Percentiles rank a stretch among this genome's conserved stretches.
Evolutionary conservation across 2,797 vertebrate genomes (phyloP).

Genomic region (Spizella passerina): DNA sequence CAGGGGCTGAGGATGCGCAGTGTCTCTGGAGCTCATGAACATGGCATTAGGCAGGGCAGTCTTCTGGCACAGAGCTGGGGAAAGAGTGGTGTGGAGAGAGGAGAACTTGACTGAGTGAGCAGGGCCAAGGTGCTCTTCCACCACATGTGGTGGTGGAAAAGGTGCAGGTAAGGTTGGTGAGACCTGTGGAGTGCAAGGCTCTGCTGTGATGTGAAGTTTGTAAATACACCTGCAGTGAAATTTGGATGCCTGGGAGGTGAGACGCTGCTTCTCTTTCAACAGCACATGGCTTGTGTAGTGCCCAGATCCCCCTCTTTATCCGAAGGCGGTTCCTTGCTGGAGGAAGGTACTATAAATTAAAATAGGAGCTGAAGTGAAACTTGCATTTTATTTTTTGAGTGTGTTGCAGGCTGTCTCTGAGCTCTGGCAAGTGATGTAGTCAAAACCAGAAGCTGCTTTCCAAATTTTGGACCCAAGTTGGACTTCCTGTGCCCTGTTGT

Average conservation of each 20-base stretch:
- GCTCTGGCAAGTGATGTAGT: background rate
- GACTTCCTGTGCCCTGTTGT: fast-evolving
- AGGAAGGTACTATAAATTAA: background rate
- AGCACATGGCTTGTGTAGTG: fast-evolving
- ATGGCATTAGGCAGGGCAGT: background rate
- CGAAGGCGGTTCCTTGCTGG: background rate
- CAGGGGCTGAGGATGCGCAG: background rate
- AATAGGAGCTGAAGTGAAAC: background rate
- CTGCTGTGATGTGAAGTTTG: background rate
- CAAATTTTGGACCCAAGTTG: background rate
- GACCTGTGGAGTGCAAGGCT: background rate
- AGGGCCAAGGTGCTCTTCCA: background rate
- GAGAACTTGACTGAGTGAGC: background rate
- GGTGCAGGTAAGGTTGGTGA: background rate
- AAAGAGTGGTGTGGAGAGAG: background rate
- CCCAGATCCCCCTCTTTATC: background rate
- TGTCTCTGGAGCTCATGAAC: background rate
- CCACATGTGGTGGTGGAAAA: fast-evolving
- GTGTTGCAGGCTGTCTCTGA: background rate
- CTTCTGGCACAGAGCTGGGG: background rate
- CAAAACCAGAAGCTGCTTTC: background rate
- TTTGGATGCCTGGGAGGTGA: background rate
- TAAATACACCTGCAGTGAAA: background rate
- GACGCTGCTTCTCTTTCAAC: fast-evolving
- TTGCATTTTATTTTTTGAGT: background rate